Evolutionary conservation across 2,113 vertebrate species (phyloP).

Genomic region (Clinocottus analis): DNA sequence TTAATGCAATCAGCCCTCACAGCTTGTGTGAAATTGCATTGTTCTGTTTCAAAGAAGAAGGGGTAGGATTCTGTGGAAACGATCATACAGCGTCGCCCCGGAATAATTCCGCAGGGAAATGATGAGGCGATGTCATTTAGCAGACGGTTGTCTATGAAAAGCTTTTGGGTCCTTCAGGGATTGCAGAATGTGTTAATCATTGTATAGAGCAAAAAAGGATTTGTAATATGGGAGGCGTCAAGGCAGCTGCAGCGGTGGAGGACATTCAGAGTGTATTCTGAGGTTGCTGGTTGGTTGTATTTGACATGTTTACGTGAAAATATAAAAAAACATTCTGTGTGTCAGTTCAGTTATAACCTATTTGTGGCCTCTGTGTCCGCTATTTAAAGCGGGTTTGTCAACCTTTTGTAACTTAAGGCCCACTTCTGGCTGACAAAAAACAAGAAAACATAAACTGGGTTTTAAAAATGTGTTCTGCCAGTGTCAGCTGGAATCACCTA

Average conservation of each 20-base stretch:
- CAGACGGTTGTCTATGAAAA: slow-evolving; percentile 61
- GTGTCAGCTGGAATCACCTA: background rate
- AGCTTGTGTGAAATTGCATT: slow-evolving; percentile 68
- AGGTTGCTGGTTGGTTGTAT: background rate
- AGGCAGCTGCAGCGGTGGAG: slow-evolving; percentile 11
- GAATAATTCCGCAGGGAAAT: slow-evolving; percentile 57
- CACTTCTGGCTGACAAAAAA: too few relatives aligned
- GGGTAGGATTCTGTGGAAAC: slow-evolving; percentile 49
- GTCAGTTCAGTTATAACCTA: too few relatives aligned
- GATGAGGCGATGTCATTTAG: slow-evolving; percentile 67
- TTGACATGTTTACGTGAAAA: slow-evolving; percentile 25
- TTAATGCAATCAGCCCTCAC: slow-evolving; percentile 68
- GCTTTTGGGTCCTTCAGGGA: slow-evolving; percentile 50
- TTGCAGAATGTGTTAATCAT: slow-evolving; percentile 66
- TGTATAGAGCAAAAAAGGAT: slow-evolving; percentile 56
- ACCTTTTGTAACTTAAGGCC: too few relatives aligned
- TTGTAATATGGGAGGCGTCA: slow-evolving; percentile 50
- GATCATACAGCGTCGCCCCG: slow-evolving; percentile 26
- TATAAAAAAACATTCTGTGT: background rate
- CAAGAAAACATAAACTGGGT: too few relatives aligned
- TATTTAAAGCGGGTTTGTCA: background rate
- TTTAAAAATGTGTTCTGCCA: too few relatives aligned
- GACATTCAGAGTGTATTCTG: slow-evolving; percentile 14
- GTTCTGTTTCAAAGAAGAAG: slow-evolving; percentile 58
- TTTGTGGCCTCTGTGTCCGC: background rate